phyloP scores from a whole-genome alignment of 2,888 invertebrate species.

The Diogma glabrata region DNA sequence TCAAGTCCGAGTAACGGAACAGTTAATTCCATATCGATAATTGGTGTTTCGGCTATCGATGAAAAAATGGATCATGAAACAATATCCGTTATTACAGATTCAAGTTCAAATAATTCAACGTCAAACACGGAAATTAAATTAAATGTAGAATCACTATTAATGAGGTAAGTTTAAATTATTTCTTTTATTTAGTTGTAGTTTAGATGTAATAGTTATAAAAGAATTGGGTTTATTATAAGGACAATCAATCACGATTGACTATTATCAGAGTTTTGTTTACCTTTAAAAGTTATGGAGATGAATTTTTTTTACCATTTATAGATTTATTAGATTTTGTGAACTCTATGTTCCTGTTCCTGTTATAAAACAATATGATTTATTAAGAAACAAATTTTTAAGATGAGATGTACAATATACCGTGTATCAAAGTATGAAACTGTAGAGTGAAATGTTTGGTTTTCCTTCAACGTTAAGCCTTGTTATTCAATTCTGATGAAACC shows the following conservation, averaged over 20 bases:
- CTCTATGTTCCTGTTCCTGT: too few species aligned
- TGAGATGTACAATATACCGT: too few species aligned
- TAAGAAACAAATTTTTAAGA: too few species aligned
- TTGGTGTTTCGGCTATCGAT: not conserved
- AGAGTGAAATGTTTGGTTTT: too few species aligned
- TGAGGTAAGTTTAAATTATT: conserved; percentile 30
- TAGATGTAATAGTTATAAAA: not conserved
- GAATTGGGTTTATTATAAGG: conserved; percentile 7
- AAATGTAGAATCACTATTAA: conserved; percentile 29
- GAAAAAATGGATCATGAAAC: conserved; percentile 2
- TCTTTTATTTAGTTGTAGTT: not conserved
- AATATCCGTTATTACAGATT: conserved; percentile 2
- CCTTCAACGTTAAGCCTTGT: too few species aligned
- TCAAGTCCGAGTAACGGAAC: not conserved
- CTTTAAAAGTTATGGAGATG: too few species aligned
- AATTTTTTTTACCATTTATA: too few species aligned
- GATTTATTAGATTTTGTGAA: too few species aligned
- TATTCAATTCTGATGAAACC: too few species aligned
- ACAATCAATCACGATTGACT: conserved; percentile 5
- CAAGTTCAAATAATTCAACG: not conserved
- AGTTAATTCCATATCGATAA: too few species aligned
- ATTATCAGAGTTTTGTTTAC: conserved; percentile 4
- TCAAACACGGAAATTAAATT: conserved; percentile 26
- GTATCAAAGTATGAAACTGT: too few species aligned
- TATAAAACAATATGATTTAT: too few species aligned